Base-by-base conservation (phyloP, 2,797 vertebrate genomes). In the Sternarchorhynchus goeldii region DNA sequence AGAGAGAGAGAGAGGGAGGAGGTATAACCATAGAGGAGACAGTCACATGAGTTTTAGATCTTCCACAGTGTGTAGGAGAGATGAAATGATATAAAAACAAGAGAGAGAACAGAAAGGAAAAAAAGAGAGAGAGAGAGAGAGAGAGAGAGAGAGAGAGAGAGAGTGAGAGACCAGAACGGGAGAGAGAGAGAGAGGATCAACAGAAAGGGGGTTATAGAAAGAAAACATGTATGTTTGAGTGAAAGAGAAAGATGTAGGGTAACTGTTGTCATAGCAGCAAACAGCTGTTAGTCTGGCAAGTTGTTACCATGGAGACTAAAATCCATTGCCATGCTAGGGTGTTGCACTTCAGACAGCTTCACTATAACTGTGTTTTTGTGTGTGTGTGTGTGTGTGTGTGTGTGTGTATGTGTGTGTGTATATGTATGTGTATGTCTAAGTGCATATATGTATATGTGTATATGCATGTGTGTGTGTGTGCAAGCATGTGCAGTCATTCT, bases 231-330 rank as follows among this genome's bases (percentile, higher is more conserved):
- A 55, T 70, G 25, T 25, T 25, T 25, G 41, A 16, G 69, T 63
- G 64, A 56, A 25, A 25, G 71, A 73, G 63, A 73, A 60, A 71
- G 34, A 50, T 53, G 55, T 67, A 71, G 83, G 80, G 62, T 78
- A 81, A 80, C 62, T 69, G 82, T 85, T 85, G 73, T 67, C 64
- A 72, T 78, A 73, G 83, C 57, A 85, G 58, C 77, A 32, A 80
- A 74, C 83, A 76, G 81, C 83, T 86, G 85, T 84, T 84, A 82
- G 76, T 36, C 73, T 84, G 64, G 73, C 57, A 78, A 84, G 71
- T 59, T 60, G 86, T 87, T 84, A 78, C 81, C 81, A 84, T 87
- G 80, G 84, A 80, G 63, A 87, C 73, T 76, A 72, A 25, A 20
- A 67, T 70, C 71, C 66, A 39, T 74, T 65, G 50, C 73, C 68